Percentiles rank a stretch among this genome's conserved stretches.
These are phyloP conservation scores for Clarias magur DNA, from an alignment of 2,113 vertebrate genomes.

Conservation along the genomic window DNA sequence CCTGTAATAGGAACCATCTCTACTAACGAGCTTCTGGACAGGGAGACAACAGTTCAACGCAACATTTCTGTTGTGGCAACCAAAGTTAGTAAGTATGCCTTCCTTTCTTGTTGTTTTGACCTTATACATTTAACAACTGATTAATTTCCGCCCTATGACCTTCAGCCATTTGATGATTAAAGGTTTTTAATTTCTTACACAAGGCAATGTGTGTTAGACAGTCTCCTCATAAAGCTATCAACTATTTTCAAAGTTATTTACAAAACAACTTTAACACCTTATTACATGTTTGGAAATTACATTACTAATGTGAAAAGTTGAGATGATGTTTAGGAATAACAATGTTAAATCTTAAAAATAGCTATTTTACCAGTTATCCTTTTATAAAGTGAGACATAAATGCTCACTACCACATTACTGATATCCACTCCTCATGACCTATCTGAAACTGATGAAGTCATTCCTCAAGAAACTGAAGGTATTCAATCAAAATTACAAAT, in stretches of 20 bases:
- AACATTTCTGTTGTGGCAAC: conserved; percentile 94
- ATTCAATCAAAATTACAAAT: conserved; percentile 76
- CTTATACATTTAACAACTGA: conserved; percentile 40
- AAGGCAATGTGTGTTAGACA: background rate
- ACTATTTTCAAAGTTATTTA: background rate
- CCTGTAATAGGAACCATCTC: conserved; percentile 91
- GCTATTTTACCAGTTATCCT: conserved; percentile 66
- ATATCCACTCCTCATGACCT: conserved; percentile 72
- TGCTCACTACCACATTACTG: conserved; percentile 68
- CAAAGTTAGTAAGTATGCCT: conserved; percentile 95
- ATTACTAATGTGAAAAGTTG: conserved; percentile 21
- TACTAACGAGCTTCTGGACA: conserved; percentile 90
- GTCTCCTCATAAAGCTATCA: background rate
- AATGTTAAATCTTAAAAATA: conserved; percentile 55
- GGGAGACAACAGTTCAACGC: conserved; percentile 89
- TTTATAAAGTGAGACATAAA: conserved; percentile 61
- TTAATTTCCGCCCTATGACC: conserved; percentile 19
- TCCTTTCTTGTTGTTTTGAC: conserved; percentile 47
- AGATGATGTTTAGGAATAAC: background rate
- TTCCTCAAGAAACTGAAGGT: conserved; percentile 67
- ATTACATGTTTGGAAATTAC: conserved; percentile 10
- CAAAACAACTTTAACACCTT: conserved; percentile 11
- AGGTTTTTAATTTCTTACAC: conserved; percentile 16
- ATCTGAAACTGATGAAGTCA: conserved; percentile 69
- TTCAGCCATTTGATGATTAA: conserved; percentile 50